A percentile compares a stretch with the other conserved stretches of the same genome.
phyloP scores from a whole-genome alignment of 2,797 vertebrate genomes.

The Botia kubotai region DNA sequence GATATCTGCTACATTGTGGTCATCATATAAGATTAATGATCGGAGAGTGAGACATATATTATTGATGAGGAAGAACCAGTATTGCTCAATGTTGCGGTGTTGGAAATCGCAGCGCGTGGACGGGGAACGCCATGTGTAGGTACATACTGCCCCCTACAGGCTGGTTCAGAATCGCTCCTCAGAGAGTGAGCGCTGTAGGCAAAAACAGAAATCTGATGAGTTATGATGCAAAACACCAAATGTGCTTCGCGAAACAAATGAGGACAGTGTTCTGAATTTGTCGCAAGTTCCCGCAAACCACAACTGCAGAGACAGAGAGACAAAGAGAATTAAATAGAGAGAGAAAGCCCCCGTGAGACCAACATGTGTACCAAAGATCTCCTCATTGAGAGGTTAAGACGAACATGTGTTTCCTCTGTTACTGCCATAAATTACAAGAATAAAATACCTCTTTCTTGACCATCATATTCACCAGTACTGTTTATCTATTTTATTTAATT shows the following conservation, averaged over 20 bases:
- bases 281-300: not conserved
- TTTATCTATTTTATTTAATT: too few species aligned
- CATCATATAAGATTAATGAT: constrained; percentile 44
- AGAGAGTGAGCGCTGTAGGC: constrained; percentile 4
- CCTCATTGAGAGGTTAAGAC: not conserved
- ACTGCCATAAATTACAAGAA: not conserved
- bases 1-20: constrained; percentile 8
- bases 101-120: not conserved
- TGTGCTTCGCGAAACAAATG: constrained; percentile 10
- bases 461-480: too few species aligned
- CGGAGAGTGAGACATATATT: constrained; percentile 34
- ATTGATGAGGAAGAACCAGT: constrained; percentile 27
- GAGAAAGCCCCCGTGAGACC: not conserved
- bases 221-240: constrained; percentile 27
- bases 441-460: not conserved
- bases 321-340: not conserved
- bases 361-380: not conserved
- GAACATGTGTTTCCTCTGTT: not conserved
- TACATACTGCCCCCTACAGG: constrained; percentile 44
- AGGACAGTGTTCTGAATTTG: constrained; percentile 1
- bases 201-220: constrained; percentile 8
- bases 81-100: constrained; percentile 41
- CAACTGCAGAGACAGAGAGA: constrained; percentile 14
- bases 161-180: not conserved
- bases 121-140: not conserved